Conservation (phyloP, 2,797 vertebrate genomes). For the Dendrocincla fuliginosa region DNA sequence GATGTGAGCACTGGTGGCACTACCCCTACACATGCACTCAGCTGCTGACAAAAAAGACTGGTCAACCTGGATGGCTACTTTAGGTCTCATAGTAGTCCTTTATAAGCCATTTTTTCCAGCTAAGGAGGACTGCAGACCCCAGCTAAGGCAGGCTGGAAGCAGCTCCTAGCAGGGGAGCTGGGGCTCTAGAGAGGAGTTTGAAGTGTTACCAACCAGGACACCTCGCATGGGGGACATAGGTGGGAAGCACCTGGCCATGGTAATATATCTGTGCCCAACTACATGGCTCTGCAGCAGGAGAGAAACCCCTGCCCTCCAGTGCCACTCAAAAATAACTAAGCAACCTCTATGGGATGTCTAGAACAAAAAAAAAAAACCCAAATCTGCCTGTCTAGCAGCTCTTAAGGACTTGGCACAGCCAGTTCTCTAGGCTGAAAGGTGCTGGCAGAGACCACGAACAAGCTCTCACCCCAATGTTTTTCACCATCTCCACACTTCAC, state of each 20-base stretch:
- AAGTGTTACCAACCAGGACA: not conserved
- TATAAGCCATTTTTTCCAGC: not conserved
- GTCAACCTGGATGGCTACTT: not conserved
- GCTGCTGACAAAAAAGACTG: not conserved
- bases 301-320: not conserved
- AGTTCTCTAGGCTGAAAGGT: not conserved
- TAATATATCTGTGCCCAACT: not conserved
- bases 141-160: not conserved
- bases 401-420: not conserved
- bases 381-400: not conserved
- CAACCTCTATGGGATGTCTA: not conserved
- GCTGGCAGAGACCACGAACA: not conserved
- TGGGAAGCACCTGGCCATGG: not conserved
- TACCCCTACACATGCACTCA: accelerated
- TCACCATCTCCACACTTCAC: not conserved
- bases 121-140: not conserved
- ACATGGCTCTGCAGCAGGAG: not conserved
- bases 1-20: not conserved
- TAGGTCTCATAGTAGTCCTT: not conserved
- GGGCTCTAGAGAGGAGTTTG: not conserved
- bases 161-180: not conserved
- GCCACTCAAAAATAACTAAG: not conserved
- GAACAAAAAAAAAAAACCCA: not conserved
- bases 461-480: not conserved
- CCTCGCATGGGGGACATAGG: accelerated